phyloP scores from a whole-genome alignment of 2,113 vertebrate genomes.

The Neodon shergylaensis region DNA sequence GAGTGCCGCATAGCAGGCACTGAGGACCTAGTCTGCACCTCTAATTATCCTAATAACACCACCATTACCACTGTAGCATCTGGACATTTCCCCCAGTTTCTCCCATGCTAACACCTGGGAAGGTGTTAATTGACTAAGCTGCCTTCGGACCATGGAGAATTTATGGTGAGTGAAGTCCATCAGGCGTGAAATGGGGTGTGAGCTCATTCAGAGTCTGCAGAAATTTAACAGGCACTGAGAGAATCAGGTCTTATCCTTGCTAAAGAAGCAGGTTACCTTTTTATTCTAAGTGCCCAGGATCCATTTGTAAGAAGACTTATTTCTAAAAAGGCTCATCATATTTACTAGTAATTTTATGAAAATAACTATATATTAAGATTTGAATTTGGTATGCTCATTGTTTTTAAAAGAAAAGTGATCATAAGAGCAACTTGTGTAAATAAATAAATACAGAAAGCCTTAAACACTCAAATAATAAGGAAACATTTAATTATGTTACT shows the following conservation, averaged over 20 bases:
- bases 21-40: neutral
- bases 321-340: neutral
- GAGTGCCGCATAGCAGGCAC: neutral
- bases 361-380: neutral
- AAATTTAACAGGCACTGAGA: neutral
- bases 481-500: neutral
- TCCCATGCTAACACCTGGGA: neutral
- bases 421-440: neutral
- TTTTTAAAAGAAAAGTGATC: neutral
- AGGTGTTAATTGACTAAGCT: neutral
- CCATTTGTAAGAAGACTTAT: neutral
- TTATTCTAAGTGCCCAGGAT: neutral
- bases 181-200: accelerated
- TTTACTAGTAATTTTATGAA: neutral
- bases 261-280: neutral
- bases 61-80: neutral
- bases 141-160: neutral
- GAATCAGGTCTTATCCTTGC: neutral
- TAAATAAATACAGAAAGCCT: neutral
- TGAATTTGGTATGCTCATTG: neutral
- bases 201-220: neutral
- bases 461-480: neutral
- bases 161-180: neutral
- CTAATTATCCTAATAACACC: neutral
- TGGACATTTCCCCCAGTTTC: neutral